Evolutionary conservation across 2,888 invertebrate species (phyloP).

Genomic region (Caenorhabditis becei): DNA sequence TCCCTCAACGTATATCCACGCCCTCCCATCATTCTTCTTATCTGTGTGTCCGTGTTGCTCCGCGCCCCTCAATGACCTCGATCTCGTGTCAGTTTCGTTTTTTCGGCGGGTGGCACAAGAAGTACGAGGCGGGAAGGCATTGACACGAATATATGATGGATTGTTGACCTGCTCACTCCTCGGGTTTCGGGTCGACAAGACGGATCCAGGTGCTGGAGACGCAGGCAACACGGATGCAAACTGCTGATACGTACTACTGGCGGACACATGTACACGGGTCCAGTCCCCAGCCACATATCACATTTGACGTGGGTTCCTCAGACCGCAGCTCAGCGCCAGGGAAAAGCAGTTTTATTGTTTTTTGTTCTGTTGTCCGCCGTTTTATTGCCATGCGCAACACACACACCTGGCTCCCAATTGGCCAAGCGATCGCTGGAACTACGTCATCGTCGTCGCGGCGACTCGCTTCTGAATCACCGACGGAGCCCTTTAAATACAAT

Average conservation of each 20-base stretch:
- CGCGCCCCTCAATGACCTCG: conserved; percentile 41
- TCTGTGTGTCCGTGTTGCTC: conserved; percentile 15
- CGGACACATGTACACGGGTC: conserved; percentile 43
- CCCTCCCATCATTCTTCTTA: conserved; percentile 52
- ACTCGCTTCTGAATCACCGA: conserved; percentile 22
- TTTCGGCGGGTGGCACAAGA: conserved; percentile 43
- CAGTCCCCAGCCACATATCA: conserved; percentile 19
- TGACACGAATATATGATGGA: conserved; percentile 35
- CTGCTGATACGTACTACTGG: conserved; percentile 51
- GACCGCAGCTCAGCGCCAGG: background rate
- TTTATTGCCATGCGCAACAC: conserved; percentile 47
- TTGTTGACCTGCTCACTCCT: conserved; percentile 53
- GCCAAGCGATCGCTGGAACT: conserved; percentile 9
- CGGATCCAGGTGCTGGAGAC: conserved; percentile 44
- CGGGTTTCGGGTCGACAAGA: conserved; percentile 49
- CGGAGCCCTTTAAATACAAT: conserved; percentile 21
- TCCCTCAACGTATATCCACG: conserved; percentile 26
- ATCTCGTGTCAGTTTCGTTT: conserved; percentile 43
- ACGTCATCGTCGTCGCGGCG: conserved; percentile 37
- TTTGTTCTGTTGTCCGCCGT: conserved; percentile 4
- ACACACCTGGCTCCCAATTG: conserved; percentile 27
- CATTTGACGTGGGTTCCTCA: conserved; percentile 30
- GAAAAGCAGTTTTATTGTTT: conserved; percentile 36
- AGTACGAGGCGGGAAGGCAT: conserved; percentile 19
- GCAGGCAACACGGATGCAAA: conserved; percentile 24